Evolutionary conservation across 2,888 invertebrate genomes (phyloP).

Genomic region (Hirtodrosophila cameraria): DNA sequence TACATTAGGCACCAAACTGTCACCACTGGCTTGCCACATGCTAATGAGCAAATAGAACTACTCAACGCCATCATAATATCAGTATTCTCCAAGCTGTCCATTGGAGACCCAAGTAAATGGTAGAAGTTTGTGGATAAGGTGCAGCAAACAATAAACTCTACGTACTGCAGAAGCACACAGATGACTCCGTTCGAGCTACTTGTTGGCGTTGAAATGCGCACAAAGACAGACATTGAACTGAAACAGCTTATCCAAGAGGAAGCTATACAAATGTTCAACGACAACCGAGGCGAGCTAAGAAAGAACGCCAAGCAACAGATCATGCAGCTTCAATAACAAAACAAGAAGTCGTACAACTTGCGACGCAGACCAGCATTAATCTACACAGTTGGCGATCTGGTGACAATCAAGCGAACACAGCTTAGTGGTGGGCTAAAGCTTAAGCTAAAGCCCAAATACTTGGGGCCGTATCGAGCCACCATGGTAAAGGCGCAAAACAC

Average conservation of each 20-base stretch:
- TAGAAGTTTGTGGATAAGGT: slow-evolving; percentile 5
- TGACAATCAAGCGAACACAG: neutral
- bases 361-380: slow-evolving; percentile 1
- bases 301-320: slow-evolving; percentile 44
- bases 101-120: slow-evolving; percentile 12
- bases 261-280: neutral
- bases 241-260: neutral
- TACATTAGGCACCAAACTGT: slow-evolving; percentile 62
- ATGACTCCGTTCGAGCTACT: slow-evolving; percentile 18
- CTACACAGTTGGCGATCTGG: slow-evolving; percentile 2
- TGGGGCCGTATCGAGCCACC: neutral
- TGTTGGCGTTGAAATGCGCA: slow-evolving; percentile 13
- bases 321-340: slow-evolving; percentile 18
- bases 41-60: slow-evolving; percentile 79
- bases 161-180: slow-evolving; percentile 2
- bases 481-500: neutral
- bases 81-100: slow-evolving; percentile 2
- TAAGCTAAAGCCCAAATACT: neutral
- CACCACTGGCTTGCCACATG: slow-evolving; percentile 66
- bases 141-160: slow-evolving; percentile 8
- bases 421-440: slow-evolving; percentile 1
- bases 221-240: neutral
- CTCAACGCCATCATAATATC: slow-evolving; percentile 49
- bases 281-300: slow-evolving; percentile 7
- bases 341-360: slow-evolving; percentile 5